phyloP scores from a whole-genome alignment of 2,113 vertebrate genomes.

The Oncorhynchus gorbuscha region DNA sequence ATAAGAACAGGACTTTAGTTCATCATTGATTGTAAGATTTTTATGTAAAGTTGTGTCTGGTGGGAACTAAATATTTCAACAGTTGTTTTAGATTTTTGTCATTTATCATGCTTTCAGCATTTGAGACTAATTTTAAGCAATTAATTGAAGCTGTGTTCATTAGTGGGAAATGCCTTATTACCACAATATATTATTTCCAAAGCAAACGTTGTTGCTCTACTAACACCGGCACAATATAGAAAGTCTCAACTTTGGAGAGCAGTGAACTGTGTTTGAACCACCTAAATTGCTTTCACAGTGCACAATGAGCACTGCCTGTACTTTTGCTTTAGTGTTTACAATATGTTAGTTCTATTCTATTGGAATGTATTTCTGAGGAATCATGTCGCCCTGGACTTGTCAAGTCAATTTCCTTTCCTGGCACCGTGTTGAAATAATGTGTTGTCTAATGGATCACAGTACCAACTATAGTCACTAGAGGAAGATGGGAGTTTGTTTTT shows the following conservation, averaged over 20 bases:
- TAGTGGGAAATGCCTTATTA: not conserved
- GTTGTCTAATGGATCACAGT: not conserved
- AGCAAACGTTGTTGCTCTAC: not conserved
- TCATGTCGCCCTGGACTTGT: not conserved
- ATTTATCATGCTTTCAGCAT: not conserved
- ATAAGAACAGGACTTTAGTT: conserved; percentile 22
- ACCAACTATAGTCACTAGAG: not conserved
- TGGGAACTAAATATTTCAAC: not conserved
- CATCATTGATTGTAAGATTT: conserved; percentile 15
- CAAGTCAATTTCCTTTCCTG: not conserved
- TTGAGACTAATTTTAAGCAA: not conserved
- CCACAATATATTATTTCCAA: not conserved
- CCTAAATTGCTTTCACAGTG: not conserved
- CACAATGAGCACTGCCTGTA: not conserved
- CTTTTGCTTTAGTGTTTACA: not conserved
- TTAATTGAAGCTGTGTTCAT: not conserved
- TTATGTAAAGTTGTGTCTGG: conserved; percentile 25
- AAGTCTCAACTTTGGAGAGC: not conserved
- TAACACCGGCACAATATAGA: not conserved
- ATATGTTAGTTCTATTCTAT: not conserved
- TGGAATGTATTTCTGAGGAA: not conserved
- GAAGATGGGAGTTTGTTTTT: conserved; percentile 21
- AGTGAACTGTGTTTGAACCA: no score
- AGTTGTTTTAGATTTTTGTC: not conserved
- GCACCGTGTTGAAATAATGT: not conserved